Percentiles rank a stretch among this genome's conserved stretches.
Conservation (phyloP, 2,113 vertebrate genomes). For the Petromus typicus region DNA sequence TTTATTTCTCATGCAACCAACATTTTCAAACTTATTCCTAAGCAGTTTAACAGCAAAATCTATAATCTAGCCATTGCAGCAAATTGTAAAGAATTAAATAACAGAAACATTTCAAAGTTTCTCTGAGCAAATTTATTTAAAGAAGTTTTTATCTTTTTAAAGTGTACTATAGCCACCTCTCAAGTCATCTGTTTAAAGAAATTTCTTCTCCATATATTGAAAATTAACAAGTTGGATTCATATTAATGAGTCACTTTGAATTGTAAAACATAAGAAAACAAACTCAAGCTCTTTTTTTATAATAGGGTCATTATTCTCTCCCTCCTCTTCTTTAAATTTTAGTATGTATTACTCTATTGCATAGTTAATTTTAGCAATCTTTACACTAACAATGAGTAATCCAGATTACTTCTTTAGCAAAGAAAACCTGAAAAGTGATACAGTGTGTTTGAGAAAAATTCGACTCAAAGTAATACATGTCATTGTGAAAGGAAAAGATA, state of each 20-base stretch:
- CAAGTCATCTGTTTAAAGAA: background rate
- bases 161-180: background rate
- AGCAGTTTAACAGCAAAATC: background rate
- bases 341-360: background rate
- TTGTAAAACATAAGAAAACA: background rate
- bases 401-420: background rate
- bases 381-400: background rate
- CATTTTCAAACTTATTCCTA: background rate
- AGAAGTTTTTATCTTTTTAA: background rate
- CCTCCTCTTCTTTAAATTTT: background rate
- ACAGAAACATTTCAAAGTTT: background rate
- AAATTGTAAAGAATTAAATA: background rate
- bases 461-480: background rate
- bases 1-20: background rate
- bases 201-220: background rate
- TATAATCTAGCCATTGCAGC: background rate
- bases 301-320: background rate
- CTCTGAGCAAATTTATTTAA: background rate
- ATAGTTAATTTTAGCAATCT: slow-evolving; percentile 20
- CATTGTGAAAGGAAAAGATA: background rate
- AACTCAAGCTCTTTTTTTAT: background rate
- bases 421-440: background rate
- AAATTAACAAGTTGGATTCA: background rate
- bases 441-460: background rate
- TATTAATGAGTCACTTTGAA: background rate